These are phyloP conservation scores for Xestia xanthographa DNA, from an alignment of 2,888 invertebrate genomes.

Conservation along the genomic window DNA sequence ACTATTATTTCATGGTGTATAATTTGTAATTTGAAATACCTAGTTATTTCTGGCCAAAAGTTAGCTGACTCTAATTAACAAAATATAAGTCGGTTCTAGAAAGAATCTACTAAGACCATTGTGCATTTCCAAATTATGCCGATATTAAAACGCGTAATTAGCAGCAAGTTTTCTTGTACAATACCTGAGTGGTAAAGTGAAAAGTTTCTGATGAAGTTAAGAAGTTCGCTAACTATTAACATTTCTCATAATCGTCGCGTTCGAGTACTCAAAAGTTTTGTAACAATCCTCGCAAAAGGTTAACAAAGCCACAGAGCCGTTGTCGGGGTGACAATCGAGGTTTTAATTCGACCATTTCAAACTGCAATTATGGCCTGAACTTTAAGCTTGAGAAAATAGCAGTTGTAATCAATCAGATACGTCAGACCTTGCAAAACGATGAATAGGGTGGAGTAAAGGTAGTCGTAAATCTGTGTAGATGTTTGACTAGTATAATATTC, in stretches of 20 bases:
- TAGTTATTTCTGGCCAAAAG: background rate
- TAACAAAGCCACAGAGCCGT: constrained; percentile 71
- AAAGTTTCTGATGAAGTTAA: constrained; percentile 63
- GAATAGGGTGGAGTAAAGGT: constrained; percentile 5
- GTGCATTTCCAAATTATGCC: constrained; percentile 1
- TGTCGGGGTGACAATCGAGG: constrained; percentile 70
- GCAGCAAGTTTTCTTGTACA: constrained; percentile 59
- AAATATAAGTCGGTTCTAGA: background rate
- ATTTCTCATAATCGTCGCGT: constrained; percentile 74
- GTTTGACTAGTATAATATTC: constrained; percentile 24
- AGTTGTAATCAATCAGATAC: constrained; percentile 47
- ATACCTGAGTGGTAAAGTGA: constrained; percentile 66
- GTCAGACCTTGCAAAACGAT: constrained; percentile 23
- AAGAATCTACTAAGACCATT: background rate
- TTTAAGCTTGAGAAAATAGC: constrained; percentile 43
- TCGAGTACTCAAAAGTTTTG: constrained; percentile 66
- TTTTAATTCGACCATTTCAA: constrained; percentile 68
- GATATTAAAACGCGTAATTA: constrained; percentile 56
- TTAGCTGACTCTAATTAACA: background rate
- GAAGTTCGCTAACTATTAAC: constrained; percentile 71
- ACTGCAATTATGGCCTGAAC: constrained; percentile 63
- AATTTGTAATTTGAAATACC: background rate
- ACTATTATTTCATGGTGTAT: background rate
- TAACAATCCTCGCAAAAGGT: constrained; percentile 70
- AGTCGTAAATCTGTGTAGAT: constrained; percentile 37